Percentiles rank a stretch among this genome's conserved stretches.
Conservation (phyloP, 2,797 vertebrate genomes). For the Fistularia commersonii region DNA sequence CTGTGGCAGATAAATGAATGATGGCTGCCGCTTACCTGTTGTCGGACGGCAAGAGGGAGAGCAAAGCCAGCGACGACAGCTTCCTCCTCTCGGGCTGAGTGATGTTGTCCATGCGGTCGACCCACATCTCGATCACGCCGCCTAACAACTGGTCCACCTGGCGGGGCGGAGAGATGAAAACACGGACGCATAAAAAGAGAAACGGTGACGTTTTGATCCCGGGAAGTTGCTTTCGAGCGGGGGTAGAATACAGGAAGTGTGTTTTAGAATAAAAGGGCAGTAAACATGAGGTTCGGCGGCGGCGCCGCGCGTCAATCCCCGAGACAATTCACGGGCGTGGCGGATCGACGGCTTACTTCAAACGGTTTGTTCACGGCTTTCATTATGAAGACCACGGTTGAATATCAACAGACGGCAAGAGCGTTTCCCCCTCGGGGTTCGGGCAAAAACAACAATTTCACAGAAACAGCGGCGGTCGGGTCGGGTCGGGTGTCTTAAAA, state of each 20-base stretch:
- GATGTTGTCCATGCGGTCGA: conserved; percentile 98
- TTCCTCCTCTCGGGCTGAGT: conserved; percentile 97
- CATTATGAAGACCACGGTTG: conserved; percentile 15
- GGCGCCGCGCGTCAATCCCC: too few relatives aligned
- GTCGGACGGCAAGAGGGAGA: conserved; percentile 90
- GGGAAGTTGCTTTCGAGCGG: too few relatives aligned
- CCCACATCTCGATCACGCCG: conserved; percentile 96
- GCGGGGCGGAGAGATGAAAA: conserved; percentile 2
- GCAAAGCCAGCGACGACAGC: conserved; percentile 91
- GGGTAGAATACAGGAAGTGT: too few relatives aligned
- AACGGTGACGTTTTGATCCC: background rate
- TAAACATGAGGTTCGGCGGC: too few relatives aligned
- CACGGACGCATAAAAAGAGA: background rate
- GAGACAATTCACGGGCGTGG: too few relatives aligned
- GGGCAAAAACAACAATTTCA: conserved; percentile 6
- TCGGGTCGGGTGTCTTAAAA: conserved; percentile 1
- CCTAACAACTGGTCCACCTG: conserved; percentile 90
- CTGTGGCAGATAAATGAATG: conserved; percentile 16
- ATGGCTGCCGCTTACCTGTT: conserved; percentile 78
- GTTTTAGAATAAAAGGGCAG: too few relatives aligned
- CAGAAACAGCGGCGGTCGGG: conserved; percentile 11
- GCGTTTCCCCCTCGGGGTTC: conserved; percentile 8
- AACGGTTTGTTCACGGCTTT: conserved; percentile 3
- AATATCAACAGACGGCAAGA: conserved; percentile 20
- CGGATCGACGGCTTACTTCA: background rate